Evolutionary conservation across 1,140 invertebrate species (phyloP), one percentile per base, ranked within the genome.

Genomic region (Drosophila hydei): DNA sequence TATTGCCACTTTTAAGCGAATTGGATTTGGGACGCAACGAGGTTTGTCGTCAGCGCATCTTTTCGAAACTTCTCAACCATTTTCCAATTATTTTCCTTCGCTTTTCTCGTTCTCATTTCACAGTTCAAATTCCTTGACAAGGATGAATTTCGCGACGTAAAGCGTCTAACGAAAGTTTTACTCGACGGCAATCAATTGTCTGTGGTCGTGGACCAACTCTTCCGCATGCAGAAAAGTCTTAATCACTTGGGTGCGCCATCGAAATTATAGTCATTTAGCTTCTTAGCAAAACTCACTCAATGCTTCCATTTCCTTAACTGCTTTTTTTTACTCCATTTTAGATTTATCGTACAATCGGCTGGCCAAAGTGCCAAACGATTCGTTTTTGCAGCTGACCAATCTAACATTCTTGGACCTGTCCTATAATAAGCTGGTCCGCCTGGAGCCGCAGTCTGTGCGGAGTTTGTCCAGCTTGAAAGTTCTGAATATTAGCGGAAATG

Each of bases 131-230:
- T 96, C 91, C 91, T 97, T 47, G 94, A 94, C 69, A 92, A 94
- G 16, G 96, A 96, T 78, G 95, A 95, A 80, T 96, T 96, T 78
- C 93, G 93, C 62, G 94, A 95, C 81, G 92, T 96, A 60, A 94
- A 94, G 77, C 93, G 93, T 65, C 91, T 97, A 38, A 94, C 94
- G 77, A 93, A 93, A 74, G 92, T 97, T 47, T 92, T 93, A 76
- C 92, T 97, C 69, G 95, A 96, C 78, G 95, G 95, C 25, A 97
- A 97, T 92, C 94, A 95, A 83, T 91, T 97, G 50, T 95, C 95
- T 3, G 95, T 96, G 4, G 92, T 96, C 33, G 92, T 95, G 19
- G 95, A 96, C 85, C 93, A 94, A 72, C 95, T 95, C 68, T 96
- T 96, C 91, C 93, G 93, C 47, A 93, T 94, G 74, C 94, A 95